phyloP scores from a whole-genome alignment of 2,797 vertebrate genomes.

The Sphenodon punctatus region DNA sequence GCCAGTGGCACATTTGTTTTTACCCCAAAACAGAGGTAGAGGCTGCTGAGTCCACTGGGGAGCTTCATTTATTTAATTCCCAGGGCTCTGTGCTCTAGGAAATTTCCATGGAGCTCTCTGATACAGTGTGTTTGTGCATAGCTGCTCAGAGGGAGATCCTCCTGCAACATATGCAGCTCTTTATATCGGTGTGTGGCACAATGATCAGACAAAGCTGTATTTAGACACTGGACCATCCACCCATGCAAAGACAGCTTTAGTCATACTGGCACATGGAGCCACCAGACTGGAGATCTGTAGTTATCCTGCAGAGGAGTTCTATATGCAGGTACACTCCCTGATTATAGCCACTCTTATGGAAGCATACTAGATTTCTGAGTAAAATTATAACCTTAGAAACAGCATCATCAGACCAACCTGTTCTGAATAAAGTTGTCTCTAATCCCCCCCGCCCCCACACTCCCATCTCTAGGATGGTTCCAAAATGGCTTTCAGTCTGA shows the following conservation, averaged over 20 bases:
- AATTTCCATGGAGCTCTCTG: constrained; percentile 29
- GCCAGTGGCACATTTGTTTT: too few relatives aligned
- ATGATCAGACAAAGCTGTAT: fast-evolving
- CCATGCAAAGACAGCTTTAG: too few relatives aligned
- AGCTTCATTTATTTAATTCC: background rate
- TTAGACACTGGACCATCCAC: too few relatives aligned
- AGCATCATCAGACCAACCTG: background rate
- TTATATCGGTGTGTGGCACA: fast-evolving
- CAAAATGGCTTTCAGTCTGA: background rate
- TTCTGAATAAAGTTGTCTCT: background rate
- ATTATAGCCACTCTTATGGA: background rate
- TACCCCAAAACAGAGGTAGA: too few relatives aligned
- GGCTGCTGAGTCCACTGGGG: background rate
- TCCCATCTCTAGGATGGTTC: background rate
- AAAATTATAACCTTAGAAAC: background rate
- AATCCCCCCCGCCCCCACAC: background rate
- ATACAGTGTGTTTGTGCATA: background rate
- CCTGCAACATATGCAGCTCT: too few relatives aligned
- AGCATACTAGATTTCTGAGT: background rate
- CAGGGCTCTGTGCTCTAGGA: background rate
- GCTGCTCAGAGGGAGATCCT: too few relatives aligned
- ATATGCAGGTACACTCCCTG: background rate
- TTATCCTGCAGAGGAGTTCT: too few relatives aligned
- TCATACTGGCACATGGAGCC: too few relatives aligned
- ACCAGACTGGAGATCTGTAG: too few relatives aligned